phyloP scores from a whole-genome alignment of 2,113 vertebrate genomes.

The Hippocampus mohnikei region DNA sequence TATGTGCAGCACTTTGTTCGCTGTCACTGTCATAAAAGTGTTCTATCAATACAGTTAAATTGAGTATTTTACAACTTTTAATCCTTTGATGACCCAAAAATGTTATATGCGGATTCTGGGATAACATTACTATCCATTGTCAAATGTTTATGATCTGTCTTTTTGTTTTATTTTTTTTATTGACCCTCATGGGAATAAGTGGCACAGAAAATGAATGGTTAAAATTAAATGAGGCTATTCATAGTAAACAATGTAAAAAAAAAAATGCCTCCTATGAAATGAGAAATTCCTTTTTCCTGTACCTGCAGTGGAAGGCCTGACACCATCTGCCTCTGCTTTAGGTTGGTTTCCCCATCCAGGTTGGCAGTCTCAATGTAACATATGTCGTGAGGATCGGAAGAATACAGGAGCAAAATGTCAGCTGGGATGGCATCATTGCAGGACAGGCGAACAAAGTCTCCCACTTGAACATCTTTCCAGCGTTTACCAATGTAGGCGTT shows the following conservation, averaged over 20 bases:
- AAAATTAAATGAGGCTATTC: no score
- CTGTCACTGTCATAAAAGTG: no score
- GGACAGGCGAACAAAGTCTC: slow-evolving; percentile 85
- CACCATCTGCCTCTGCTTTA: slow-evolving; percentile 91
- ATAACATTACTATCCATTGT: no score
- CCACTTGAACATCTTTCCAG: slow-evolving; percentile 89
- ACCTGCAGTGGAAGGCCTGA: slow-evolving; percentile 79
- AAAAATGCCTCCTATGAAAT: not conserved
- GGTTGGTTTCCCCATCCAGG: slow-evolving; percentile 91
- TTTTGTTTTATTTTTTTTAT: not conserved
- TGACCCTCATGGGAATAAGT: not conserved
- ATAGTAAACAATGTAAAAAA: not conserved
- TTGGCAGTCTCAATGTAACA: slow-evolving; percentile 92
- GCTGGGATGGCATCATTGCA: slow-evolving; percentile 91
- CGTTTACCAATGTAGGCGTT: slow-evolving; percentile 73
- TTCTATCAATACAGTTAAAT: no score
- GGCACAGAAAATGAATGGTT: no score
- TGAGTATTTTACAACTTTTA: no score
- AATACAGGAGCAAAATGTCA: slow-evolving; percentile 87
- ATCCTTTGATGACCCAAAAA: no score
- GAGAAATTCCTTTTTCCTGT: not conserved
- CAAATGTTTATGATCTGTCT: not conserved
- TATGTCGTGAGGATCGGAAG: slow-evolving; percentile 84
- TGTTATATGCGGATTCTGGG: no score
- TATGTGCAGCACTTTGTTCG: no score